A percentile compares a stretch with the other conserved stretches of the same genome.
These are phyloP conservation scores for Hypanus sabinus DNA, from an alignment of 2,113 vertebrate genomes.

Conservation along the genomic window DNA sequence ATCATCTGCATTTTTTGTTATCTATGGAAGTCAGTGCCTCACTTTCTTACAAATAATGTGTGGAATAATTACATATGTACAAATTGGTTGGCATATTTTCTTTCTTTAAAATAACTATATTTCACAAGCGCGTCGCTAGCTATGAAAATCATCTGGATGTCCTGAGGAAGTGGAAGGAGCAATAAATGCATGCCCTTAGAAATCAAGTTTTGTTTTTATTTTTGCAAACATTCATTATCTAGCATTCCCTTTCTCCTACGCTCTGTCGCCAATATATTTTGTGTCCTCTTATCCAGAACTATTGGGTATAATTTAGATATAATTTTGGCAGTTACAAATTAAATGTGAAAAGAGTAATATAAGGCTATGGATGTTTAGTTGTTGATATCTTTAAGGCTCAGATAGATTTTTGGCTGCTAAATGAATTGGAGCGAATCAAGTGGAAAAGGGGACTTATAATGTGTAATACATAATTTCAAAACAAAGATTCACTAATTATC, in stretches of 20 bases:
- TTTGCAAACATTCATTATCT: neutral
- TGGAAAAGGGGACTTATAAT: too few species aligned
- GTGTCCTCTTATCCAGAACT: neutral
- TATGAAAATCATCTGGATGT: neutral
- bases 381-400: too few species aligned
- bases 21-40: too few species aligned
- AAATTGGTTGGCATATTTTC: neutral
- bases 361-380: too few species aligned
- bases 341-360: too few species aligned
- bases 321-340: too few species aligned
- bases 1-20: too few species aligned
- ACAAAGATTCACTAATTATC: neutral
- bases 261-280: neutral
- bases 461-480: neutral
- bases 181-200: neutral
- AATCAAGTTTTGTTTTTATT: neutral
- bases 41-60: too few species aligned
- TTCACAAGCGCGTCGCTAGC: neutral
- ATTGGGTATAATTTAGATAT: too few species aligned
- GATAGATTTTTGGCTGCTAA: too few species aligned
- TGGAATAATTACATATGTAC: neutral
- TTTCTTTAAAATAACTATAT: neutral
- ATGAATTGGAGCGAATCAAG: too few species aligned
- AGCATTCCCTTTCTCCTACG: neutral
- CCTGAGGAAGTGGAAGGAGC: neutral